Evolutionary conservation across 2,113 vertebrate species (phyloP).

Genomic region (Nibea albiflora): DNA sequence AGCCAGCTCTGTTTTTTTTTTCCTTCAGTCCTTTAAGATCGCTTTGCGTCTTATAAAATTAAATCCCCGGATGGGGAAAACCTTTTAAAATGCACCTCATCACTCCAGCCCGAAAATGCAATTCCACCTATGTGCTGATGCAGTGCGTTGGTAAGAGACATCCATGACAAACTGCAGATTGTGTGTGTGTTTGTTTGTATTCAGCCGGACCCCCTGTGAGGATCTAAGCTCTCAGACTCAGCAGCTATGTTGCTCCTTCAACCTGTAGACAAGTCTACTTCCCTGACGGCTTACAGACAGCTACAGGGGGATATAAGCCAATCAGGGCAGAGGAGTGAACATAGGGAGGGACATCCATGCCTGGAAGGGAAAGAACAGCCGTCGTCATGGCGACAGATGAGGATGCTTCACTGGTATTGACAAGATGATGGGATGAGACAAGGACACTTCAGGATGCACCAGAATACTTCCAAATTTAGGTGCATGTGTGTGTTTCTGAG

Average conservation of each 20-base stretch:
- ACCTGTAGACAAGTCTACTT: constrained; percentile 61
- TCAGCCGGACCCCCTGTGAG: constrained; percentile 36
- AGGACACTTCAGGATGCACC: constrained; percentile 64
- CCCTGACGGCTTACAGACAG: constrained; percentile 54
- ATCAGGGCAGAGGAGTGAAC: constrained; percentile 64
- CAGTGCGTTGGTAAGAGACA: constrained; percentile 19
- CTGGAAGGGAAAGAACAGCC: constrained; percentile 57
- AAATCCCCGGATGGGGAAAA: constrained; percentile 26
- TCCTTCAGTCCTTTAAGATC: constrained; percentile 4
- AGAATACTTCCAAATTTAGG: constrained; percentile 51
- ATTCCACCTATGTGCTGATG: constrained; percentile 45
- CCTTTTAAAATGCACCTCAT: constrained; percentile 43
- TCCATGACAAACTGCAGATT: constrained; percentile 38
- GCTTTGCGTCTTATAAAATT: constrained; percentile 9
- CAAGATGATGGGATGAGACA: constrained; percentile 71
- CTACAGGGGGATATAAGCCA: constrained; percentile 62
- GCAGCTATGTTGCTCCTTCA: constrained; percentile 62
- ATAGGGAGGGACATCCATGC: constrained; percentile 54
- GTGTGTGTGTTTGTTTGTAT: constrained; percentile 43
- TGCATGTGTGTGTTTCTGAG: neutral
- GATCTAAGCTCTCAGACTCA: constrained; percentile 61
- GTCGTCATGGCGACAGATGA: constrained; percentile 79
- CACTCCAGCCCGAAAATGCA: constrained; percentile 27
- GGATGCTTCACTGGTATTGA: constrained; percentile 74
- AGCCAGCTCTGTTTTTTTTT: neutral